Conservation (phyloP, 2,113 vertebrate genomes). For the Epinephelus cyanopodus region DNA sequence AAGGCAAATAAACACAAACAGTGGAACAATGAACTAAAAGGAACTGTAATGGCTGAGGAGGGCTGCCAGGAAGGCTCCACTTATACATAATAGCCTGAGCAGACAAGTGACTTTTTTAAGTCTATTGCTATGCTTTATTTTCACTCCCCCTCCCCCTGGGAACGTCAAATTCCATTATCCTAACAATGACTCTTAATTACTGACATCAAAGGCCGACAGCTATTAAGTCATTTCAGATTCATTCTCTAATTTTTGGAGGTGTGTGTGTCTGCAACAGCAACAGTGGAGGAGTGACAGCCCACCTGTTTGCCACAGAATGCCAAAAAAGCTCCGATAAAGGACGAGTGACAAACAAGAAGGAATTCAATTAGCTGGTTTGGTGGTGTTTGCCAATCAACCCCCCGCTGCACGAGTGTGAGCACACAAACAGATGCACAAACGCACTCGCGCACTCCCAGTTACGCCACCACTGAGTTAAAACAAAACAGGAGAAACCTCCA, state of each 20-base stretch:
- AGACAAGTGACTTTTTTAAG: conserved; percentile 38
- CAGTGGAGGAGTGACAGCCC: conserved; percentile 63
- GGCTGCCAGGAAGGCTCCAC: conserved; percentile 18
- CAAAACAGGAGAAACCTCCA: conserved; percentile 26
- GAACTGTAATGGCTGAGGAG: conserved; percentile 13
- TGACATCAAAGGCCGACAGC: conserved; percentile 59
- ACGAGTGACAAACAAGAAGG: conserved; percentile 70
- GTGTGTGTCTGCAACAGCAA: conserved; percentile 40
- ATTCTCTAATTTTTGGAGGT: conserved; percentile 68
- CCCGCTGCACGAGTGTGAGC: conserved; percentile 26
- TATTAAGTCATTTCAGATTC: conserved; percentile 72
- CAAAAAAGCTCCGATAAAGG: conserved; percentile 75
- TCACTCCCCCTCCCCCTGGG: conserved; percentile 5
- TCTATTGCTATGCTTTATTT: conserved; percentile 48
- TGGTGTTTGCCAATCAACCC: conserved; percentile 69
- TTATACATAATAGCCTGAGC: conserved; percentile 35
- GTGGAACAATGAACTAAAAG: background rate
- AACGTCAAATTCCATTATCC: conserved; percentile 75
- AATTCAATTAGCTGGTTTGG: conserved; percentile 78
- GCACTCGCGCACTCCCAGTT: background rate
- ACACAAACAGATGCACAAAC: conserved; percentile 52
- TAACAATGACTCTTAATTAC: conserved; percentile 80
- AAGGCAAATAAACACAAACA: conserved; percentile 16
- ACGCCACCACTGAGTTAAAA: conserved; percentile 36
- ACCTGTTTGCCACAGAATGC: conserved; percentile 78